Evolutionary conservation across 2,888 invertebrate genomes (phyloP).

Genomic region (Ochlodes sylvanus): DNA sequence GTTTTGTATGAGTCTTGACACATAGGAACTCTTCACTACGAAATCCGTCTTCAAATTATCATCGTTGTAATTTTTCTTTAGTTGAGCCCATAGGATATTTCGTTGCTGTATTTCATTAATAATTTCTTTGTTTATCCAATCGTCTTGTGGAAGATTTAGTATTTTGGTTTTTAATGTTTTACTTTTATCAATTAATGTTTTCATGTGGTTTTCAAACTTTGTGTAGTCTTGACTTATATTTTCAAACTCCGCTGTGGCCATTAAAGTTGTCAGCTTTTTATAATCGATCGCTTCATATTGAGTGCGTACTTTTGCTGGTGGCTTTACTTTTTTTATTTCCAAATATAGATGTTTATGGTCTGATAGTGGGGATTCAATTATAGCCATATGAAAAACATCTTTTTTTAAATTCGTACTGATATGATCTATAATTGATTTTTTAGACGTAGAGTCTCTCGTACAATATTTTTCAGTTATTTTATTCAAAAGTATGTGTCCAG

Average conservation of each 20-base stretch:
- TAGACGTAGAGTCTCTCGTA: no score
- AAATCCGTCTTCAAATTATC: not conserved
- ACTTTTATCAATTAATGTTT: not conserved
- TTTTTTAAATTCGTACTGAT: not conserved
- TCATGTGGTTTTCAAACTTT: not conserved
- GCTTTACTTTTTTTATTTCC: not conserved
- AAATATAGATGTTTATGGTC: not conserved
- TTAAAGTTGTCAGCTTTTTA: not conserved
- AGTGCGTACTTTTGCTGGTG: not conserved
- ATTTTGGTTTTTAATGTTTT: not conserved
- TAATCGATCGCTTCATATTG: not conserved
- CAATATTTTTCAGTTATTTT: no score
- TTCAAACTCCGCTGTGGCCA: no score
- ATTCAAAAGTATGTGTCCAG: no score
- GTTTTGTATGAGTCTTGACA: constrained; percentile 7
- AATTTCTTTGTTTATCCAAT: not conserved
- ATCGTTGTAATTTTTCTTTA: constrained; percentile 12
- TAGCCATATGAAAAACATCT: not conserved
- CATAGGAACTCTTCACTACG: not conserved
- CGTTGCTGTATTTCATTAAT: constrained; percentile 6
- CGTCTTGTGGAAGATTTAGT: not conserved
- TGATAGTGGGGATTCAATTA: not conserved
- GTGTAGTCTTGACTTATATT: no score
- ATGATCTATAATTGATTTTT: no score
- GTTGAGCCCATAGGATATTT: constrained; percentile 19